Evolutionary conservation across 2,113 vertebrate species (phyloP), one percentile per base, ranked within the genome.

Genomic region (Aphelocoma coerulescens): DNA sequence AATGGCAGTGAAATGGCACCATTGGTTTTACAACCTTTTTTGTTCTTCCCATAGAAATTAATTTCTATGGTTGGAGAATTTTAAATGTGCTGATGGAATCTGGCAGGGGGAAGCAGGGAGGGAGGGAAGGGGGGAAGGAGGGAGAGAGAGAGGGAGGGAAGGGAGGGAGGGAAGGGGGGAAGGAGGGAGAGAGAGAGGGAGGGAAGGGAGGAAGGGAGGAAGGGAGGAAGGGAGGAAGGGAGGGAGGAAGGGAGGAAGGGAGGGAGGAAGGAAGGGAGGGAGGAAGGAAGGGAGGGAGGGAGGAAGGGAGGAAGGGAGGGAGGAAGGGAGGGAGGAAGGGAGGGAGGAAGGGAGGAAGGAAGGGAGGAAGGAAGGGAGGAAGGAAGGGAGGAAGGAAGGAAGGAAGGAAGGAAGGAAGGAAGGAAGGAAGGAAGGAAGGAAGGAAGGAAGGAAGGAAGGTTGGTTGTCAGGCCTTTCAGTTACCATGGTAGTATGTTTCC

Each of bases 401-500:
- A 39, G 63, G 21, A 67, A 75, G 59, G 72, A 76, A 37, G 89
- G 63, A 23, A 82, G 82, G 71, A 27, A 72, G 57, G 39, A 79
- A 78, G 28, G 28, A 75, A 68, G 0, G 21, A 39, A 43, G 27
- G 52, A 55, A 33, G 17, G 33, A 69, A 65, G 82, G 71, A n/a
- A 71, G 87, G 59, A 52, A 85, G 84, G 55, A 89, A 75, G 67
- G 68, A 12, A 22, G n/a, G 18, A 10, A 1, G 24, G n/a, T 17
- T 37, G 75, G 68, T 39, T 91, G 85, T 95, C 89, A 95, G 90
- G 89, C 27, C 71, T 93, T 91, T 91, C 75, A 33, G 97, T 98
- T 98, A 85, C 97, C 93, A 97, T 97, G 91, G 95, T 91, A 97
- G 82, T 96, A 20, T 43, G 97, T 97, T 98, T 95, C 97, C 96